Evolutionary conservation across 2,797 vertebrate species (phyloP).

Genomic region (Centroberyx gerrardi): DNA sequence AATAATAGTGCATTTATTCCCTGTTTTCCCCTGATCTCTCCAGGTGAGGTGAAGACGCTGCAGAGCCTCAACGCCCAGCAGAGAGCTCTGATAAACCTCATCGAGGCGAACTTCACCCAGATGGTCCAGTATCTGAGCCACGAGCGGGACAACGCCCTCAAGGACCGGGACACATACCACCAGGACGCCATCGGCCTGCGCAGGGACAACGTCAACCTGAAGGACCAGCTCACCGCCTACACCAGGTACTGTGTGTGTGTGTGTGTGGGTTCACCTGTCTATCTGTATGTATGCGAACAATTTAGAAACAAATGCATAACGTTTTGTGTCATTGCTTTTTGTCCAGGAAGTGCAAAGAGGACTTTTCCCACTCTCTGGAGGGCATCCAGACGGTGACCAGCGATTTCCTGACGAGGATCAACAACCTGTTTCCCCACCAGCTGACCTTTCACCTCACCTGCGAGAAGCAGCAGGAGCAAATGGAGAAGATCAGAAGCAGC

Average conservation of each 20-base stretch:
- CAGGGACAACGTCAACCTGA: constrained; percentile 73
- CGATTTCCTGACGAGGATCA: constrained; percentile 75
- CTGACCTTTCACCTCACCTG: constrained; percentile 87
- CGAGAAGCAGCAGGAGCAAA: constrained; percentile 75
- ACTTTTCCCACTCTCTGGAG: constrained; percentile 74
- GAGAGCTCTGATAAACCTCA: constrained; percentile 66
- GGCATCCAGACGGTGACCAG: constrained; percentile 76
- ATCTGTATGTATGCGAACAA: not conserved
- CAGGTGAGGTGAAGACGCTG: constrained; percentile 71
- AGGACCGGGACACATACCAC: constrained; percentile 62
- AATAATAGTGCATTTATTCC: not conserved
- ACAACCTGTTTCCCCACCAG: constrained; percentile 80
- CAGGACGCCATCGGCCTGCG: constrained; percentile 48
- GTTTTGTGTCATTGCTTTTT: not conserved
- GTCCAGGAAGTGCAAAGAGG: constrained; percentile 82
- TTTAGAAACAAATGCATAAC: fast-evolving
- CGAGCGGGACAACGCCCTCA: constrained; percentile 56
- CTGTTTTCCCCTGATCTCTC: constrained; percentile 5
- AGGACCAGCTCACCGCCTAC: constrained; percentile 70
- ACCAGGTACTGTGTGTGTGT: constrained; percentile 58
- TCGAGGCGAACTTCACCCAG: constrained; percentile 82
- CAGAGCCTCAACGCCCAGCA: constrained; percentile 71
- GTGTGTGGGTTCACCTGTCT: not conserved
- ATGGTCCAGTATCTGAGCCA: constrained; percentile 63
- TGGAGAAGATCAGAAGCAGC: constrained; percentile 82